These are phyloP conservation scores for Pocillopora verrucosa DNA, from an alignment of 64 coral and sea anemone species.

Conservation along the genomic window DNA sequence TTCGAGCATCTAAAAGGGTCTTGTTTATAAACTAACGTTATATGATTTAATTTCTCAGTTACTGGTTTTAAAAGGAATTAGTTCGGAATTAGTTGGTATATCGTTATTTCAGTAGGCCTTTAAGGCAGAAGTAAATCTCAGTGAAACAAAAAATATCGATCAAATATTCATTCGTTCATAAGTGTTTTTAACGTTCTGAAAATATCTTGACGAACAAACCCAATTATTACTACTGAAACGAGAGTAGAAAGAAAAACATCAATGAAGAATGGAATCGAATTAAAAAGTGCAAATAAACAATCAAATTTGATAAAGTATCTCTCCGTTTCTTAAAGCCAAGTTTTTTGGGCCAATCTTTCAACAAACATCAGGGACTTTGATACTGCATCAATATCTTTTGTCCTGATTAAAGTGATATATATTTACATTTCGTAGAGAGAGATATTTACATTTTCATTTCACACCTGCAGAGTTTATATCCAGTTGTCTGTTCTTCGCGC, in stretches of 20 bases:
- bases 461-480: background rate
- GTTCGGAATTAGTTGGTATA: background rate
- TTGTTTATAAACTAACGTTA: no score
- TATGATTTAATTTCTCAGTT: background rate
- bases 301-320: background rate
- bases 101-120: background rate
- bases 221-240: background rate
- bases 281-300: background rate
- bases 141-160: background rate
- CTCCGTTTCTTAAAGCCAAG: background rate
- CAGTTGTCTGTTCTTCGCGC: background rate
- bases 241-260: background rate
- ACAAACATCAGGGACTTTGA: background rate
- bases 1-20: background rate
- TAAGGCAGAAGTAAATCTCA: background rate
- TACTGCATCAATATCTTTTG: background rate
- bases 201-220: background rate
- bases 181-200: background rate
- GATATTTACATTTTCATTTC: constrained; percentile 7
- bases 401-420: background rate
- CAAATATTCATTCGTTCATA: background rate
- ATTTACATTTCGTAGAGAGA: background rate
- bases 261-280: background rate
- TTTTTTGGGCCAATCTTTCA: background rate
- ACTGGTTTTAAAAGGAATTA: background rate